A percentile compares a stretch with the other conserved stretches of the same genome.
phyloP scores from a whole-genome alignment of 2,797 vertebrate species.

The Benthosema pterotum region DNA sequence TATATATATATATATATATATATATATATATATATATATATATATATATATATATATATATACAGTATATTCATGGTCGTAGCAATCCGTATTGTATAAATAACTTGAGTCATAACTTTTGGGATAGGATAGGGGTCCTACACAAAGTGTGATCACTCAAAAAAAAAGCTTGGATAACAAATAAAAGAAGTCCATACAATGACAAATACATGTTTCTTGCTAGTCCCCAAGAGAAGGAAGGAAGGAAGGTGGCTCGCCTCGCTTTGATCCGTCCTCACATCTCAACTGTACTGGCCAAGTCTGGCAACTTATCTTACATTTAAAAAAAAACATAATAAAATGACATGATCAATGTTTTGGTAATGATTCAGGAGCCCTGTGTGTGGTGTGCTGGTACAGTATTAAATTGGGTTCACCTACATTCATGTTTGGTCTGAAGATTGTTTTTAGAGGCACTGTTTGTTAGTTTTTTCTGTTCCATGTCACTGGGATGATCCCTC shows the following conservation, averaged over 20 bases:
- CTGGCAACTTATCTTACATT: slow-evolving; percentile 17
- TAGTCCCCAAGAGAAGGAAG: slow-evolving; percentile 69
- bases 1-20: too few relatives aligned
- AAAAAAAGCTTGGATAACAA: slow-evolving; percentile 64
- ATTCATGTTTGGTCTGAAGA: slow-evolving; percentile 69
- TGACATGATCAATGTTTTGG: slow-evolving; percentile 44
- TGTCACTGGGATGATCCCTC: not conserved
- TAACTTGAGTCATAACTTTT: slow-evolving; percentile 62
- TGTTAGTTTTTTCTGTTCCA: slow-evolving; percentile 36
- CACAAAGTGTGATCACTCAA: slow-evolving; percentile 56
- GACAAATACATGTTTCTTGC: slow-evolving; percentile 73
- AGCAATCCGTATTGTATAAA: slow-evolving; percentile 45
- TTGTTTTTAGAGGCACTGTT: slow-evolving; percentile 69
- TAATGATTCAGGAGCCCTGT: slow-evolving; percentile 37
- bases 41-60: too few relatives aligned
- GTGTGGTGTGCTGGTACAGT: slow-evolving; percentile 57
- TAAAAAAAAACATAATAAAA: slow-evolving; percentile 13
- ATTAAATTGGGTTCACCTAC: slow-evolving; percentile 55
- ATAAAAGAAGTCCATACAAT: slow-evolving; percentile 66
- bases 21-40: too few relatives aligned
- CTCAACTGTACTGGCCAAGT: slow-evolving; percentile 10
- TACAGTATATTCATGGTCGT: slow-evolving; percentile 12
- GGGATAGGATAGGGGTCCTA: slow-evolving; percentile 54
- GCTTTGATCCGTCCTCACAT: slow-evolving; percentile 46
- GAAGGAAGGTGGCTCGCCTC: slow-evolving; percentile 82